Percentiles rank a stretch among this genome's conserved stretches.
Conservation (phyloP, 2,113 vertebrate genomes). For the Apteryx owenii region DNA sequence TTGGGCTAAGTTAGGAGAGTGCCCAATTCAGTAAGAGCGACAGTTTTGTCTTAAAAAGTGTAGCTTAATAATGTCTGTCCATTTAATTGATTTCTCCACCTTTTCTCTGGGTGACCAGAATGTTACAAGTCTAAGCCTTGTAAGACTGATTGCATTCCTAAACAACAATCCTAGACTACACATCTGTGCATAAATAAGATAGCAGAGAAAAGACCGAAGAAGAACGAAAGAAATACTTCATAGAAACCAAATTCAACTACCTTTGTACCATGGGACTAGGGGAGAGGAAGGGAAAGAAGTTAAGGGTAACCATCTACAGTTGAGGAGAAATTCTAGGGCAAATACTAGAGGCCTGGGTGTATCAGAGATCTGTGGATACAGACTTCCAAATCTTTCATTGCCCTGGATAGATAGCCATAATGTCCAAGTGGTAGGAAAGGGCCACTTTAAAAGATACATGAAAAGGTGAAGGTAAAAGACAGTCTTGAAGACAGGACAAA, state of each 20-base stretch:
- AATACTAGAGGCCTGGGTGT: not conserved
- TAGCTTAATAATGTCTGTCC: not conserved
- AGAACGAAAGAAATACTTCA: not conserved
- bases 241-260: not conserved
- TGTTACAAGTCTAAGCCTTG: not conserved
- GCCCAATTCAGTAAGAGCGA: not conserved
- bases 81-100: not conserved
- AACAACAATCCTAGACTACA: not conserved
- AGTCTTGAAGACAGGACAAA: not conserved
- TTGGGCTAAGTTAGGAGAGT: not conserved
- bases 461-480: not conserved
- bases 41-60: not conserved
- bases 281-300: not conserved
- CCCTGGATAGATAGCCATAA: not conserved
- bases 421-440: not conserved
- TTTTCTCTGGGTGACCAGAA: not conserved
- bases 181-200: not conserved
- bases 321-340: not conserved
- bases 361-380: not conserved
- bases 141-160: not conserved
- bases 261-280: not conserved
- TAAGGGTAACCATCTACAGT: not conserved
- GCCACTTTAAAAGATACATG: not conserved
- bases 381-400: not conserved
- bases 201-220: not conserved